Evolutionary conservation across 2,113 vertebrate species (phyloP), one percentile per base, ranked within the genome.

Genomic region (Ceuthmochares aereus): DNA sequence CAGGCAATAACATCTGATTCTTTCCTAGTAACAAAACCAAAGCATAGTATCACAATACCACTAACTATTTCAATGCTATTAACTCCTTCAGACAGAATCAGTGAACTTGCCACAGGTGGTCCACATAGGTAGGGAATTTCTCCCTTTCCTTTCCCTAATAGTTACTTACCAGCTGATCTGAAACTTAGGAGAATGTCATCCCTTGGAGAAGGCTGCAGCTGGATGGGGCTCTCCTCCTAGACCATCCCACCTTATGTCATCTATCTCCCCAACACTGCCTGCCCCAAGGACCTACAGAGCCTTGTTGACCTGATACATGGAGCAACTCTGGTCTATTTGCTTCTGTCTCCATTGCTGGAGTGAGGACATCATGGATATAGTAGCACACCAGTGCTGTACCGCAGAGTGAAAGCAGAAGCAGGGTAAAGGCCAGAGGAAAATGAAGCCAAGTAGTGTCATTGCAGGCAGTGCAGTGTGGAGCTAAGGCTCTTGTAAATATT

Each of bases 1-100:
- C 79, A 92, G 73, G 42, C 72, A 95, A 43, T 70, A 96, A 74
- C 23, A 89, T 92, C 74, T 64, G 55, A 83, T 74, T 79, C 67
- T 84, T 89, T 89, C 91, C 76, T 83, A 54, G 84, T 74, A 90
- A 86, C 14, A 67, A 52, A 6, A 43, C 73, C 89, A 95, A 86
- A 94, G 66, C 32, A 63, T 32, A 55, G 20, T 30, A 74, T 84
- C 64, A 55, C 4, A 7, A 74, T 59, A 84, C 64, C 45, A 52
- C 45, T 67, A 14, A n/a, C 66, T 84, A 30, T n/a, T 64, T 95
- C 84, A 52, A 32, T 30, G 23, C 75, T 80, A 12, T 92, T 86
- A 88, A 92, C 51, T 80, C 72, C 68, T 88, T 66, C 78, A 79
- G 67, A 45, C 14, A 56, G 34, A 79, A 43, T 30, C 62, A 27